Base-by-base conservation (phyloP, 2,113 vertebrate genomes). In the Pluvianellus socialis region DNA sequence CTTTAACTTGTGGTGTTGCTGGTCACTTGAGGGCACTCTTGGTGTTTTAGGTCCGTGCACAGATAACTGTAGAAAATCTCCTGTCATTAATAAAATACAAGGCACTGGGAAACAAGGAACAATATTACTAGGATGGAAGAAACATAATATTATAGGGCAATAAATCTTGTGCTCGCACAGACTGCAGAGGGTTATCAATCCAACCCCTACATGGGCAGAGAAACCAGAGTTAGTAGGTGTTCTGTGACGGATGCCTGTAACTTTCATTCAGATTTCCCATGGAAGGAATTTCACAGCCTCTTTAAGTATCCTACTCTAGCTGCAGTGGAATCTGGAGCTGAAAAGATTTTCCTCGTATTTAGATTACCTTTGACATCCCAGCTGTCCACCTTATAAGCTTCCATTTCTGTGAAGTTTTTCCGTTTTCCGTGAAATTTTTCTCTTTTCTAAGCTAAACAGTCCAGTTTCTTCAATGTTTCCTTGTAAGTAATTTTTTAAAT, bases 1-100 rank as follows among this genome's bases (percentile, higher is more conserved):
- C 65, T 79, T 63, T 55, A 47, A 67, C 27, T 90, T 52, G 35
- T 30, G 68, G 68, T 76, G 45, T 28, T 70, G 67, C 49, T 89
- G 83, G 90, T 96, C 95, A 94, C 95, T 96, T 95, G 96, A 92
- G 94, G 94, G 88, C 92, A 97, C 91, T 96, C 79, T 92, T 79
- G 92, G 61, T 92, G 73, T 89, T 95, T 87, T 49, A 72, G 73
- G 91, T 45, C 35, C 49, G 6, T 33, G 33, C 47, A 71, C 10
- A 73, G 42, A 90, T 73, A 87, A 82, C 44, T 79, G 47, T 58
- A 66, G 32, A 83, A 90, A 86, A 79, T 74, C 17, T 58, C 81
- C 52, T 80, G 44, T 65, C 44, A 28, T 71, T 77, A 67, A 35
- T 82, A 86, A 95, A 65, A 83, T 59, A 24, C 18, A 66, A 59